Evolutionary conservation across 1,140 invertebrate species (phyloP).

Genomic region (Maconellicoccus hirsutus): DNA sequence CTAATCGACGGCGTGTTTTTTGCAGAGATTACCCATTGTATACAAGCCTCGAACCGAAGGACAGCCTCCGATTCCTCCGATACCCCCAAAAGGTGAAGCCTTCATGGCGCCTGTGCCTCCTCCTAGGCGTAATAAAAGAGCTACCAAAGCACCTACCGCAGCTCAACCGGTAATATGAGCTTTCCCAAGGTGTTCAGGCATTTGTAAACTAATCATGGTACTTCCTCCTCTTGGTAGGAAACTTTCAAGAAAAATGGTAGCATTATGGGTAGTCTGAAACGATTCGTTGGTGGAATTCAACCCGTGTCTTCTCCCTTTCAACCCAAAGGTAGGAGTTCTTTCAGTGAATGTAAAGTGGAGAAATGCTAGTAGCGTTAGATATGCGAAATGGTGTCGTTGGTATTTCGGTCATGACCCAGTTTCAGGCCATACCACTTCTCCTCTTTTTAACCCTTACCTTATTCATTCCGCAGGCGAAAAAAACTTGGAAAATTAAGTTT

Average conservation of each 20-base stretch:
- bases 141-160: conserved; percentile 24
- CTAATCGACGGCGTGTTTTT: no score
- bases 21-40: background rate
- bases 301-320: conserved; percentile 36
- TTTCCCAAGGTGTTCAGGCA: no score
- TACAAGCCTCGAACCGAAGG: background rate
- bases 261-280: conserved; percentile 38
- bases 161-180: conserved; percentile 18
- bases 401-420: no score
- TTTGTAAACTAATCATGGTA: no score
- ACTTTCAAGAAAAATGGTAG: conserved; percentile 23
- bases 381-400: no score
- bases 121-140: conserved; percentile 58
- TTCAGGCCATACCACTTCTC: no score
- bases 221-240: background rate
- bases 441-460: no score
- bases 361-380: no score
- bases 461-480: no score
- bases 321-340: conserved; percentile 9
- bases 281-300: conserved; percentile 39
- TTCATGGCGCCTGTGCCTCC: conserved; percentile 62
- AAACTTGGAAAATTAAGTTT: no score
- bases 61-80: conserved; percentile 52
- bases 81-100: conserved; percentile 62
- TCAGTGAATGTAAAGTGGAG: no score